Conservation (phyloP, 2,797 vertebrate genomes). For the Coregonus suidteri region DNA sequence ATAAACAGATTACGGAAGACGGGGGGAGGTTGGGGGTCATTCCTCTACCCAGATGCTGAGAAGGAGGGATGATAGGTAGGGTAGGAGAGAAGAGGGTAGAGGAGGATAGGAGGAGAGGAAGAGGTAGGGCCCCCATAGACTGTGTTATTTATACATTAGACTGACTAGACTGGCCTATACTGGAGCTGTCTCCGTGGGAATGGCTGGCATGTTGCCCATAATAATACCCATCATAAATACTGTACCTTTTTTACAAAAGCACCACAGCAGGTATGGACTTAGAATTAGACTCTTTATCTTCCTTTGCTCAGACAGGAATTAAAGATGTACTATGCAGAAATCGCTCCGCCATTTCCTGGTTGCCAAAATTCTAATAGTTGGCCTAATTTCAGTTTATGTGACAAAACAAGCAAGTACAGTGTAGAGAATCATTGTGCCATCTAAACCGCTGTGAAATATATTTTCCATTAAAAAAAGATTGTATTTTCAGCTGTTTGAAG, state of each 20-base stretch:
- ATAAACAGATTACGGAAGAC: constrained; percentile 51
- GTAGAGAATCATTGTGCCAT: too few species aligned
- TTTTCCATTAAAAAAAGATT: too few species aligned
- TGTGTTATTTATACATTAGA: constrained; percentile 8
- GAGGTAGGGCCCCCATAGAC: constrained; percentile 11
- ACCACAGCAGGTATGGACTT: not conserved
- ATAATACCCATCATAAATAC: not conserved
- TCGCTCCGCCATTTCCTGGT: too few species aligned
- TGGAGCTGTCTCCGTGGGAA: not conserved
- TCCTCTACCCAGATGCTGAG: constrained; percentile 60
- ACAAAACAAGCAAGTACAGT: too few species aligned
- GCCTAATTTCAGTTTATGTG: too few species aligned
- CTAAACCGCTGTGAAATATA: too few species aligned
- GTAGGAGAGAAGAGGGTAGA: constrained; percentile 49
- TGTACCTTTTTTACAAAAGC: not conserved
- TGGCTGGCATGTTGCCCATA: not conserved
- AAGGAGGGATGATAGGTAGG: constrained; percentile 45
- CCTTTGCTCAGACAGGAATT: not conserved
- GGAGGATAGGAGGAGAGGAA: constrained; percentile 30
- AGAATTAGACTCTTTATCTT: not conserved
- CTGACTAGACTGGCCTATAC: not conserved
- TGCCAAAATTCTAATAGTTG: too few species aligned
- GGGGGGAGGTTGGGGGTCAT: constrained; percentile 59
- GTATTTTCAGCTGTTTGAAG: too few species aligned
- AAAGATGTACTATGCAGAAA: too few species aligned